These are phyloP conservation scores for Proctacanthus coquilletti DNA, from an alignment of 1,140 invertebrate species.

Conservation along the genomic window DNA sequence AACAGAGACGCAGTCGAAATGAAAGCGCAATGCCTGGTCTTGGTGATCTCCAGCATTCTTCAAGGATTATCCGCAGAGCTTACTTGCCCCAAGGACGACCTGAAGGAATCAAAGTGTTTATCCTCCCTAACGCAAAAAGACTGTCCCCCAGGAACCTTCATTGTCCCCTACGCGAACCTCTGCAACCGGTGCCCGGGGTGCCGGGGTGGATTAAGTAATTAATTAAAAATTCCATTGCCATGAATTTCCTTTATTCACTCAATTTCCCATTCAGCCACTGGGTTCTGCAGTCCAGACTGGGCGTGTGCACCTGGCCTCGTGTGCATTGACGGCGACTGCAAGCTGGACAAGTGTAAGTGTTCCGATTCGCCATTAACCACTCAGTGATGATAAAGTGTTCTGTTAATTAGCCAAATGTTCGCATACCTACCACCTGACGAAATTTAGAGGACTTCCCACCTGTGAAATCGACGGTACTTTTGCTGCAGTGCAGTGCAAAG, in stretches of 20 bases:
- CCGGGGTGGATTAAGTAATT: slow-evolving; percentile 7
- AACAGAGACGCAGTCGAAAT: too few relatives aligned
- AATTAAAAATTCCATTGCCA: too few relatives aligned
- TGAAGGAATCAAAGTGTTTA: too few relatives aligned
- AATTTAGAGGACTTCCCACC: slow-evolving; percentile 21
- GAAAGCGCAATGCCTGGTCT: too few relatives aligned
- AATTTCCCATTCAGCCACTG: too few relatives aligned
- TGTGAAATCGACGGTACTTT: slow-evolving; percentile 36
- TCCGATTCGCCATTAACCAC: too few relatives aligned
- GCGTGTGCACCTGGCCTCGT: slow-evolving; percentile 11
- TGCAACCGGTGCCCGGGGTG: slow-evolving; percentile 31
- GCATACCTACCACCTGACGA: slow-evolving; percentile 9
- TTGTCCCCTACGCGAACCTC: slow-evolving; percentile 17
- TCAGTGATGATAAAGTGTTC: too few relatives aligned
- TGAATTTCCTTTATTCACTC: too few relatives aligned
- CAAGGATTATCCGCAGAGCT: too few relatives aligned
- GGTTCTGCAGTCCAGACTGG: not conserved
- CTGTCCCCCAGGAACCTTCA: slow-evolving; percentile 18
- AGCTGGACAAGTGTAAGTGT: slow-evolving; percentile 9
- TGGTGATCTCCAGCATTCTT: too few relatives aligned
- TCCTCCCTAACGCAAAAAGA: slow-evolving; percentile 23
- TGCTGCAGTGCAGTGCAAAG: slow-evolving; percentile 40
- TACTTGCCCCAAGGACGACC: too few relatives aligned
- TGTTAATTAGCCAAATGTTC: slow-evolving; percentile 17
- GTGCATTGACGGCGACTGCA: slow-evolving; percentile 9